Evolutionary conservation across 2,888 invertebrate species (phyloP), one percentile per base, ranked within the genome.

Genomic region (Ypsolopha scabrella): DNA sequence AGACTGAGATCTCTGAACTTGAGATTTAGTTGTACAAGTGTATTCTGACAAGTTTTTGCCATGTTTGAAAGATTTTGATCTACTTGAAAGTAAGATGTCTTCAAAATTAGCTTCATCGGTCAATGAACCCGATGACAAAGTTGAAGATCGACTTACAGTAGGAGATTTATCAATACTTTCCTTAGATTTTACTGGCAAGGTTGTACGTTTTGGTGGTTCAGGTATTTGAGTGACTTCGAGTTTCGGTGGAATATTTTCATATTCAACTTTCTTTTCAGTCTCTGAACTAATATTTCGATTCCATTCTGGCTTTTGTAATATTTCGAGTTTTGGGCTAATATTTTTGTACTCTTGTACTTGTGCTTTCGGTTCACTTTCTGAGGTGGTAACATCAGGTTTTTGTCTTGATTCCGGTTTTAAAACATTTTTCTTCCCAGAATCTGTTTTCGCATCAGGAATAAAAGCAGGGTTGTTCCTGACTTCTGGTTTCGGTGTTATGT

Each of bases 51-150:
- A 46, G 52, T 67, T 60, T 60, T 70, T 68, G 38, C 72, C 62
- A 51, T 75, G 79, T 48, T 71, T 72, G 60, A 87, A 87, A n/a
- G 86, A 87, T 60, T 75, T 81, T 0, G 85, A 86, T 60, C 82
- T 86, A 63, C 78, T 68, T 7, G 86, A 87, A 14, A 85, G 58
- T 34, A 87, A 67, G 58, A 87, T 82, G 59, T 86, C 86, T 67
- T 87, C 86, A 54, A 87, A 69, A 64, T 85, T 81, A 9, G 82
- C 64, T 66, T 83, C 86, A 56, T 87, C 86, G 44, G 74, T 67
- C 76, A 81, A 70, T 41, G 83, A 83, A 65, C 80, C 83, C 11
- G 82, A 77, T 10, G 85, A 82, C 52, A 74, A 55, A 8, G 79
- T 75, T 7, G 85, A 86, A 6, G 80, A 68, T 53, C 76, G 73